Evolutionary conservation across 2,797 vertebrate species (phyloP).

Genomic region (Anas georgica): DNA sequence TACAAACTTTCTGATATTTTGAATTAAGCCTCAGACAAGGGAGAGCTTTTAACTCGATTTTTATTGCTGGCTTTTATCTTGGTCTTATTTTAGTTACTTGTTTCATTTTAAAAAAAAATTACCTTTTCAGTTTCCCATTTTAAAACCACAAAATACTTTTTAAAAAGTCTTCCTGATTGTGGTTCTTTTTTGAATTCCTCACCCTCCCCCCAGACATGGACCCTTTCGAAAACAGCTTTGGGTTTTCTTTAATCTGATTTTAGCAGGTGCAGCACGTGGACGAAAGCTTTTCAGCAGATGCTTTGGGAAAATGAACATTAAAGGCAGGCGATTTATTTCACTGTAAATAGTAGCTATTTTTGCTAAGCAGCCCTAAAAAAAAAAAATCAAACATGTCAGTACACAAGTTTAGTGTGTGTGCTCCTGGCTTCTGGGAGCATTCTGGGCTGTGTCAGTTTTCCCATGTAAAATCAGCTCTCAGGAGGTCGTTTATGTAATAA

Average conservation of each 20-base stretch:
- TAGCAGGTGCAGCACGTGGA: slow-evolving; percentile 58
- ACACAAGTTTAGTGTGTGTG: neutral
- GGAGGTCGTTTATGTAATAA: neutral
- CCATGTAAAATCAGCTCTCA: neutral
- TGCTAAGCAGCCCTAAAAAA: neutral
- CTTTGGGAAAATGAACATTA: slow-evolving; percentile 55
- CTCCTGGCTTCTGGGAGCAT: neutral
- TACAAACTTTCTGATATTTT: slow-evolving; percentile 7
- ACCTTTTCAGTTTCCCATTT: neutral
- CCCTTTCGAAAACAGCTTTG: slow-evolving; percentile 37
- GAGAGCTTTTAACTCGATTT: neutral
- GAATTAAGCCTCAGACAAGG: neutral
- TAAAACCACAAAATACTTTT: neutral
- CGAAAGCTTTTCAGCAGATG: slow-evolving; percentile 55
- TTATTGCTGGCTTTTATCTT: slow-evolving; percentile 6
- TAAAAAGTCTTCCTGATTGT: neutral
- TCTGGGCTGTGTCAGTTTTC: neutral
- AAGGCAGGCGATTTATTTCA: slow-evolving; percentile 1
- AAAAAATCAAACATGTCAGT: neutral
- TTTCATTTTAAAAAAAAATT: neutral
- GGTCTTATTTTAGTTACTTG: neutral
- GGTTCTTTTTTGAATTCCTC: neutral
- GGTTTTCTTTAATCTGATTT: slow-evolving; percentile 59
- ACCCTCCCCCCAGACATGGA: neutral
- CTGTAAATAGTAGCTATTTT: slow-evolving; percentile 9